Percentiles rank a stretch among this genome's conserved stretches.
Evolutionary conservation across 2,113 vertebrate genomes (phyloP).

Genomic region (Colius striatus): DNA sequence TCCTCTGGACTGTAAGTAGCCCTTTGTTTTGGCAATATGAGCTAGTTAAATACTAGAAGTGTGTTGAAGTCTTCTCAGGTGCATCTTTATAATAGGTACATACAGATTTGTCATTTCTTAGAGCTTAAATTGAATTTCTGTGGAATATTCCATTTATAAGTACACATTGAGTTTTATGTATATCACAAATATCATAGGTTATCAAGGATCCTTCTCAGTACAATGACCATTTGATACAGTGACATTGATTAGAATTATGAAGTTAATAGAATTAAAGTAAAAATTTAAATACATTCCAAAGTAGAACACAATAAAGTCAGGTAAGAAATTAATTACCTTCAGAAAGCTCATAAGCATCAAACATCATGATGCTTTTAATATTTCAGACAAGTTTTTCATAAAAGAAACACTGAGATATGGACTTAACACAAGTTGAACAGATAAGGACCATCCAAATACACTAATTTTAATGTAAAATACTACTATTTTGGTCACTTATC

Average conservation of each 20-base stretch:
- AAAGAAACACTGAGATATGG: conserved; percentile 13
- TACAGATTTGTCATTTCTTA: background rate
- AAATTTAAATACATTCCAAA: background rate
- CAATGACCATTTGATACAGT: background rate
- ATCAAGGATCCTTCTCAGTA: background rate
- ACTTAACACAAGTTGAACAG: background rate
- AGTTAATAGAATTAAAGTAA: background rate
- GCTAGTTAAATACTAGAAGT: background rate
- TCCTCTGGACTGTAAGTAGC: background rate
- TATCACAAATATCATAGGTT: background rate
- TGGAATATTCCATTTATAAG: background rate
- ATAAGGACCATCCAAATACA: background rate
- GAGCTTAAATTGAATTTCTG: background rate
- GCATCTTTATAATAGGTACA: background rate
- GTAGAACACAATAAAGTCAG: background rate
- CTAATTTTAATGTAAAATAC: background rate
- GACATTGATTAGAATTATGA: background rate
- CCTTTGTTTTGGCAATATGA: background rate
- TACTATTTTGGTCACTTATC: background rate
- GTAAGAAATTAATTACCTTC: background rate
- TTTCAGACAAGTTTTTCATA: conserved; percentile 29
- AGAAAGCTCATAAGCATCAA: background rate
- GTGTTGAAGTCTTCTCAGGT: background rate
- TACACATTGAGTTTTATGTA: background rate
- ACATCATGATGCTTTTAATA: background rate